A percentile compares a stretch with the other conserved stretches of the same genome.
phyloP scores from a whole-genome alignment of 1,140 invertebrate genomes.

The Medauroidea extradentata region DNA sequence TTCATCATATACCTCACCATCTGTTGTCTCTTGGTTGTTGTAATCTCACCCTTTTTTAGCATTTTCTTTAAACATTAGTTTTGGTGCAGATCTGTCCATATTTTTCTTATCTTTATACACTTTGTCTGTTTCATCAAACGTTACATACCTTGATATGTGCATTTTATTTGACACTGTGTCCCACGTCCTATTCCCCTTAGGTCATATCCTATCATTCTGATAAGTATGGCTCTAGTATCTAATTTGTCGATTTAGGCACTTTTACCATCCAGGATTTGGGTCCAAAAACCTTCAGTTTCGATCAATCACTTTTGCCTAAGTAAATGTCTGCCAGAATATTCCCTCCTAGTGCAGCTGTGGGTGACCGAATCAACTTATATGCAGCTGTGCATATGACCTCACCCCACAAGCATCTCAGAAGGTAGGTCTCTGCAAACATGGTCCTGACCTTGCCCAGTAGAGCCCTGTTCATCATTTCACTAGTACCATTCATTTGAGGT shows the following conservation, averaged over 20 bases:
- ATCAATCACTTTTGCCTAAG: not conserved
- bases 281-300: not conserved
- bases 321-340: not conserved
- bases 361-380: not conserved
- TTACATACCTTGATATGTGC: not conserved
- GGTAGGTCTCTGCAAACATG: no score
- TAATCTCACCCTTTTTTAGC: not conserved
- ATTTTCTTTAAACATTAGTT: not conserved
- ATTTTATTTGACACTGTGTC: not conserved
- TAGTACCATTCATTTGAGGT: not conserved
- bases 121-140: not conserved
- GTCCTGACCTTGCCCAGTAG: not conserved
- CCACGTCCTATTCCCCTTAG: not conserved
- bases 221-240: not conserved
- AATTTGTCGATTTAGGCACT: not conserved
- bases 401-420: not conserved
- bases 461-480: not conserved
- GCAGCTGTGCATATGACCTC: not conserved
- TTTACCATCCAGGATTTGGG: not conserved
- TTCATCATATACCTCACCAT: not conserved
- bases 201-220: not conserved
- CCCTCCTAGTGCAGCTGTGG: not conserved
- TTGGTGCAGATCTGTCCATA: not conserved
- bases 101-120: not conserved
- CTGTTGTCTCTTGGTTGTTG: not conserved